Conservation (phyloP, 64 coral and sea anemone genomes). For the Porites lutea region DNA sequence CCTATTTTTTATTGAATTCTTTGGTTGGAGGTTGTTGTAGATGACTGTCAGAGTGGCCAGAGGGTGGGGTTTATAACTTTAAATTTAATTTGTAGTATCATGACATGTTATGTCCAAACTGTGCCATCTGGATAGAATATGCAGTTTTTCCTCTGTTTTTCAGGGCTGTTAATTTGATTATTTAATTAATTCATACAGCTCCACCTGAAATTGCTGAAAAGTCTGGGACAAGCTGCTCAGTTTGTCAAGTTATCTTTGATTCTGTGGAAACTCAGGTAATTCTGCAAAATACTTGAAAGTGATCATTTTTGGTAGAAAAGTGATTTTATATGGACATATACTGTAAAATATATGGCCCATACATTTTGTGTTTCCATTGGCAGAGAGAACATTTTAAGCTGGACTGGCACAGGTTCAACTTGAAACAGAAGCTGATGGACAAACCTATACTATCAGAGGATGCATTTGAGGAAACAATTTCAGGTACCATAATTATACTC, state of each 20-base stretch:
- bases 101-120: no score
- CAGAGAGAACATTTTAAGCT: conserved; percentile 98
- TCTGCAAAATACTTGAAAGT: background rate
- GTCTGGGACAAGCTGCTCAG: conserved; percentile 45
- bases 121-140: no score
- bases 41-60: no score
- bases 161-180: no score
- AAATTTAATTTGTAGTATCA: no score
- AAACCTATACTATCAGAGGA: conserved; percentile 80
- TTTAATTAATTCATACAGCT: background rate
- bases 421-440: conserved; percentile 88
- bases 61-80: no score
- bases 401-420: conserved; percentile 96
- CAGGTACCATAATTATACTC: conserved; percentile 39
- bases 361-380: background rate
- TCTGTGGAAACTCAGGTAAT: conserved; percentile 62
- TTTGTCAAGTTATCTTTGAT: conserved; percentile 62
- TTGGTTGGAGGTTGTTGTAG: no score
- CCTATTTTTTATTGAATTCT: no score
- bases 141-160: no score
- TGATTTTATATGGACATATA: background rate
- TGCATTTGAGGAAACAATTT: conserved; percentile 92
- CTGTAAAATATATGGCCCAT: background rate
- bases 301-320: background rate
- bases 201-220: conserved; percentile 14